Percentiles rank a stretch among this genome's conserved stretches.
Conservation (phyloP, 2,797 vertebrate species). For the Manis javanica region DNA sequence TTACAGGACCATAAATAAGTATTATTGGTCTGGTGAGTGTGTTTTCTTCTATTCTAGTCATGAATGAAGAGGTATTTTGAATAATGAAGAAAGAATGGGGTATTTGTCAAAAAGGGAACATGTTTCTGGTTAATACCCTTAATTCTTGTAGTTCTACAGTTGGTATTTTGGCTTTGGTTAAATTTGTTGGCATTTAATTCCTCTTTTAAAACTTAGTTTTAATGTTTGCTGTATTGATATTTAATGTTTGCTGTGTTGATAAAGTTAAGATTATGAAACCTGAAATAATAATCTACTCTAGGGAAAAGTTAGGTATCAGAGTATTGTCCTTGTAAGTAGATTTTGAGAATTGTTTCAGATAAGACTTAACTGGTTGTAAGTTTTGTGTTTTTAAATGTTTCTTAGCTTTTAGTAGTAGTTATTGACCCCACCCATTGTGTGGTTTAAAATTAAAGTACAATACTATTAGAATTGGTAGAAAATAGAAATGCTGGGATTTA, state of each 20-base stretch:
- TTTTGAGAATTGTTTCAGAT: slow-evolving; percentile 50
- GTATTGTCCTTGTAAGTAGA: slow-evolving; percentile 35
- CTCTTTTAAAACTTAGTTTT: slow-evolving; percentile 51
- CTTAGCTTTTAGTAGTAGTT: slow-evolving; percentile 52
- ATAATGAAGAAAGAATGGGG: background rate
- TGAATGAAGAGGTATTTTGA: slow-evolving; percentile 60
- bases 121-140: slow-evolving; percentile 48
- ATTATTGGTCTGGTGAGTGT: slow-evolving; percentile 27
- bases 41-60: slow-evolving; percentile 54
- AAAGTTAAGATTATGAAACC: slow-evolving; percentile 24
- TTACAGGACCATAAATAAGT: slow-evolving; percentile 40
- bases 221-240: slow-evolving; percentile 48
- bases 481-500: slow-evolving; percentile 47
- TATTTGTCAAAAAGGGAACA: slow-evolving; percentile 59
- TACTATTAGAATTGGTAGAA: slow-evolving; percentile 14
- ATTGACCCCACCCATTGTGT: background rate
- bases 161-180: slow-evolving; percentile 64
- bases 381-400: slow-evolving; percentile 35
- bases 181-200: slow-evolving; percentile 60
- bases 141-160: slow-evolving; percentile 11
- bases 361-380: slow-evolving; percentile 4
- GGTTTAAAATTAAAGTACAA: slow-evolving; percentile 26
- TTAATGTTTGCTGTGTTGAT: slow-evolving; percentile 56
- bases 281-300: slow-evolving; percentile 33
- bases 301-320: slow-evolving; percentile 34